Evolutionary conservation across 23 tunicate genomes (phyloP).

Genomic region (Ciona savignyi): DNA sequence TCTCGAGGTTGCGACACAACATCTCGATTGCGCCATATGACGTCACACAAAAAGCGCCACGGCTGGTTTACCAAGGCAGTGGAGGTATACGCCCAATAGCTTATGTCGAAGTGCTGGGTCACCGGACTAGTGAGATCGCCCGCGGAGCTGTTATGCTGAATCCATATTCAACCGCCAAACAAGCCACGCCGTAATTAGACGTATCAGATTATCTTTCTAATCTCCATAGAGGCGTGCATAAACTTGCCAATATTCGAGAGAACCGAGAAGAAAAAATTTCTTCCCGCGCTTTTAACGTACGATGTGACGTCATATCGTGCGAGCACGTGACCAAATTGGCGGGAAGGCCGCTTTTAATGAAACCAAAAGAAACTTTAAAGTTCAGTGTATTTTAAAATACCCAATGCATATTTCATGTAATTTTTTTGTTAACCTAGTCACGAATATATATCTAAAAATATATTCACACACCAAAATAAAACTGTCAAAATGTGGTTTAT

Average conservation of each 20-base stretch:
- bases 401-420: no score
- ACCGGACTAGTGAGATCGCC: neutral
- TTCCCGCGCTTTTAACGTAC: neutral
- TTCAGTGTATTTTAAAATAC: no score
- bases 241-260: neutral
- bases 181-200: neutral
- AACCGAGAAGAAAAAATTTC: neutral
- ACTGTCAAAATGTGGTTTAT: no score
- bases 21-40: neutral
- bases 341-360: neutral
- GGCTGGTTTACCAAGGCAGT: no score
- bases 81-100: neutral
- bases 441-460: no score
- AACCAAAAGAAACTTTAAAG: no score
- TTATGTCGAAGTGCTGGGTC: neutral
- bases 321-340: neutral
- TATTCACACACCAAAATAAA: no score
- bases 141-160: neutral
- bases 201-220: neutral
- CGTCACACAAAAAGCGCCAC: neutral
- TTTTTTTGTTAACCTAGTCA: no score
- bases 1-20: neutral
- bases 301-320: neutral
- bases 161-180: neutral
- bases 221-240: neutral